Conservation (phyloP, 2,888 invertebrate species). For the Omphaloscelis lunosa region DNA sequence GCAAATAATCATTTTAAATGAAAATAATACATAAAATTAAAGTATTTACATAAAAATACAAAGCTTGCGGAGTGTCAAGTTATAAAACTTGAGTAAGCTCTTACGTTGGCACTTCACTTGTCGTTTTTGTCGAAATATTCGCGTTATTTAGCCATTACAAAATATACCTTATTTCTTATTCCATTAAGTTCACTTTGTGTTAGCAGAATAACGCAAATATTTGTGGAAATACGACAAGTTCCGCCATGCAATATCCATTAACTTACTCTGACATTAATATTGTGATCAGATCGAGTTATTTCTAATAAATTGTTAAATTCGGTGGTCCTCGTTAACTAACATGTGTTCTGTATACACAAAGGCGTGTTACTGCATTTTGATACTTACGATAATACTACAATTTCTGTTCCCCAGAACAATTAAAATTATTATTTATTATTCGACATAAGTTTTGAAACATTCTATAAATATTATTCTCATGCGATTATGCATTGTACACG, state of each 20-base stretch:
- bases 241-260: slow-evolving; percentile 22
- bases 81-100: slow-evolving; percentile 49
- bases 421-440: slow-evolving; percentile 34
- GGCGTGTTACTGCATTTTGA: slow-evolving; percentile 36
- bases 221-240: slow-evolving; percentile 26
- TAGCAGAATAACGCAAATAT: background rate
- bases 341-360: slow-evolving; percentile 41
- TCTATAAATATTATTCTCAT: slow-evolving; percentile 46
- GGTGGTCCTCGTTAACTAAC: slow-evolving; percentile 63
- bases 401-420: slow-evolving; percentile 41
- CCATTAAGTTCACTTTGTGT: background rate
- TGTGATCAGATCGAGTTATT: slow-evolving; percentile 49
- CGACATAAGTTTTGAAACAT: slow-evolving; percentile 28
- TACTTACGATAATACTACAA: slow-evolving; percentile 34
- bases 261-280: slow-evolving; percentile 42
- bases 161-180: background rate
- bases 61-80: slow-evolving; percentile 36
- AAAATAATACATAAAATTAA: slow-evolving; percentile 38
- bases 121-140: slow-evolving; percentile 14
- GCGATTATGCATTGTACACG: slow-evolving; percentile 54
- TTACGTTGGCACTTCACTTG: slow-evolving; percentile 6
- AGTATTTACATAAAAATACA: slow-evolving; percentile 61
- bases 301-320: slow-evolving; percentile 59
- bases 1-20: slow-evolving; percentile 28
- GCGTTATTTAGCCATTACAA: slow-evolving; percentile 2